Evolutionary conservation across 2,888 invertebrate species (phyloP).

Genomic region (Mylabris sibirica): DNA sequence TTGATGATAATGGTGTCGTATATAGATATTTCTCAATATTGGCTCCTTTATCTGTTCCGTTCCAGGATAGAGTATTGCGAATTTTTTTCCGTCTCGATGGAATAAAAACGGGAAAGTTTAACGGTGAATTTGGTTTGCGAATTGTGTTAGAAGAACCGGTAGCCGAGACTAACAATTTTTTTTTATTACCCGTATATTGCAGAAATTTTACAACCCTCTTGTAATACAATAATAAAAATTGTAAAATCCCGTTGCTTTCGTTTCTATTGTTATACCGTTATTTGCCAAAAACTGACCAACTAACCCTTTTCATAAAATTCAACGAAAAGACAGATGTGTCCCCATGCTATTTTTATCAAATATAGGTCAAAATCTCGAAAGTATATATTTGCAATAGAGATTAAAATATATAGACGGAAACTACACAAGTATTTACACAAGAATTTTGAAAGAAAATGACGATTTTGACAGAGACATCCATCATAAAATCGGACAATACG

Average conservation of each 20-base stretch:
- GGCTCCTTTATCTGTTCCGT: not conserved
- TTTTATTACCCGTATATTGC: not conserved
- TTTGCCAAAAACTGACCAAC: conserved; percentile 15
- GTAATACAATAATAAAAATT: not conserved
- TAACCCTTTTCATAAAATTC: conserved; percentile 10
- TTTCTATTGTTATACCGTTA: not conserved
- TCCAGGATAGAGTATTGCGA: not conserved
- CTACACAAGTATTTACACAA: not conserved
- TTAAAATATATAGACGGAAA: conserved; percentile 43
- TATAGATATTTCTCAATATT: not conserved
- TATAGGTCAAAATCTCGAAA: conserved; percentile 53
- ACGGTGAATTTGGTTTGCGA: not conserved
- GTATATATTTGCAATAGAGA: conserved; percentile 53
- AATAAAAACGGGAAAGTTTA: not conserved
- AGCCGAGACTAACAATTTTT: conserved; percentile 1
- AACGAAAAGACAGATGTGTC: conserved; percentile 43
- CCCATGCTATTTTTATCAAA: conserved; percentile 36
- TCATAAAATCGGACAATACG: conserved; percentile 55
- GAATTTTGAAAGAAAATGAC: conserved; percentile 12
- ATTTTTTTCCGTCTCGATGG: not conserved
- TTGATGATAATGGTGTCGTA: not conserved
- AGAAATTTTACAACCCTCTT: not conserved
- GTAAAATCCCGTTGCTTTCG: conserved; percentile 7
- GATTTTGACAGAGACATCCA: conserved; percentile 57
- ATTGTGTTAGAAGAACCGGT: not conserved